Evolutionary conservation across 1,140 invertebrate genomes (phyloP).

Genomic region (Drosophila bocqueti): DNA sequence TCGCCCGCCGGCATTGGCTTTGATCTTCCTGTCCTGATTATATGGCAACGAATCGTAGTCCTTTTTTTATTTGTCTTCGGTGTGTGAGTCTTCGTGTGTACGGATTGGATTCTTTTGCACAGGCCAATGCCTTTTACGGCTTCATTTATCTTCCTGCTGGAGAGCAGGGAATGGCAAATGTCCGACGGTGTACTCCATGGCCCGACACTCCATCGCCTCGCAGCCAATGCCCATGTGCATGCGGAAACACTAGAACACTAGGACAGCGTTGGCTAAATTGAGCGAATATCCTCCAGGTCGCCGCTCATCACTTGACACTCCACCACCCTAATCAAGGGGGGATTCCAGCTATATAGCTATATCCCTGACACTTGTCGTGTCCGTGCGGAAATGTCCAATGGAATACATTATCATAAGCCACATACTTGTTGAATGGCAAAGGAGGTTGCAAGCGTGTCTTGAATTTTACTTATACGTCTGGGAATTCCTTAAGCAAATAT

Average conservation of each 20-base stretch:
- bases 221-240: conserved; percentile 56
- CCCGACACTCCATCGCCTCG: conserved; percentile 46
- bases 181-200: conserved; percentile 7
- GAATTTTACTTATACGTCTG: background rate
- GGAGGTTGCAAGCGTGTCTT: background rate
- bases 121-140: conserved; percentile 68
- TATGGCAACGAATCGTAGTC: conserved; percentile 47
- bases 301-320: conserved; percentile 43
- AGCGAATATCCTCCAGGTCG: conserved; percentile 32
- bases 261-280: conserved; percentile 38
- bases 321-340: conserved; percentile 36
- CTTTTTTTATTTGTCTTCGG: conserved; percentile 57
- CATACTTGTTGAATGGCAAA: conserved; percentile 1
- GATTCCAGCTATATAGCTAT: conserved; percentile 19
- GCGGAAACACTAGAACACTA: conserved; percentile 42
- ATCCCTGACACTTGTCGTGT: conserved; percentile 23
- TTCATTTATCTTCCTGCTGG: conserved; percentile 36
- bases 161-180: background rate
- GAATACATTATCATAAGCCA: conserved; percentile 29
- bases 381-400: conserved; percentile 35
- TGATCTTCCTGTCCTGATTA: conserved; percentile 63
- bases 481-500: background rate
- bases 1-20: conserved; percentile 64
- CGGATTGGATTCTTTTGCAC: conserved; percentile 65
- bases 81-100: conserved; percentile 24